phyloP scores from a whole-genome alignment of 2,113 vertebrate species.

The Taxidea taxus region DNA sequence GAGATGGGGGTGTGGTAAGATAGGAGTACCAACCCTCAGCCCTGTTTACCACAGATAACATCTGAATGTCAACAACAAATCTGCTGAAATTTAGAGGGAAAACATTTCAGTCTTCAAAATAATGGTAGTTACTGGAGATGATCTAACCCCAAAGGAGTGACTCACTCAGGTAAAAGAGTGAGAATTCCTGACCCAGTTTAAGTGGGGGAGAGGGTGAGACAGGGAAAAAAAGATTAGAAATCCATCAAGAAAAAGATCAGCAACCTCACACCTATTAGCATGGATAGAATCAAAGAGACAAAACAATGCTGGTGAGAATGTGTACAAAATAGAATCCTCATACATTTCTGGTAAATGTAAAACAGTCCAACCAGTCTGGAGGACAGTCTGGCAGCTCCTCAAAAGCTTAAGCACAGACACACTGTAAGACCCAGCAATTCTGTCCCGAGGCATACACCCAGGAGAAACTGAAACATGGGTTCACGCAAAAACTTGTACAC shows the following conservation, averaged over 20 bases:
- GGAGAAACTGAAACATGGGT: not conserved
- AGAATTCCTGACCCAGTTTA: conserved; percentile 2
- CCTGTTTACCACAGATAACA: not conserved
- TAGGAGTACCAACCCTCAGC: not conserved
- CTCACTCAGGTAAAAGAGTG: conserved; percentile 22
- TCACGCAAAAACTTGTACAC: not conserved
- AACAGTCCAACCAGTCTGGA: not conserved
- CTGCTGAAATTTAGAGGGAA: not conserved
- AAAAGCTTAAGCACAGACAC: not conserved
- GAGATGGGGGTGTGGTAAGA: not conserved
- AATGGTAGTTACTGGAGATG: not conserved
- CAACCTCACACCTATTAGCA: not conserved
- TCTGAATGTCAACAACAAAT: not conserved
- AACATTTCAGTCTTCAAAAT: conserved; percentile 21
- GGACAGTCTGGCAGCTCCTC: not conserved
- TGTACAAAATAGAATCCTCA: not conserved
- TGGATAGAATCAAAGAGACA: not conserved
- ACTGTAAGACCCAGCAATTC: not conserved
- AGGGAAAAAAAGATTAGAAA: not conserved
- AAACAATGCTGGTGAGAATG: not conserved
- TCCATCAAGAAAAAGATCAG: not conserved
- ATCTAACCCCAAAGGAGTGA: not conserved
- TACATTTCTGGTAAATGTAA: not conserved
- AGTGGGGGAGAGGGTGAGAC: not conserved
- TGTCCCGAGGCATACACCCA: not conserved